Base-by-base conservation (phyloP, 2,888 invertebrate species). In the Eudasyphora cyanicolor region DNA sequence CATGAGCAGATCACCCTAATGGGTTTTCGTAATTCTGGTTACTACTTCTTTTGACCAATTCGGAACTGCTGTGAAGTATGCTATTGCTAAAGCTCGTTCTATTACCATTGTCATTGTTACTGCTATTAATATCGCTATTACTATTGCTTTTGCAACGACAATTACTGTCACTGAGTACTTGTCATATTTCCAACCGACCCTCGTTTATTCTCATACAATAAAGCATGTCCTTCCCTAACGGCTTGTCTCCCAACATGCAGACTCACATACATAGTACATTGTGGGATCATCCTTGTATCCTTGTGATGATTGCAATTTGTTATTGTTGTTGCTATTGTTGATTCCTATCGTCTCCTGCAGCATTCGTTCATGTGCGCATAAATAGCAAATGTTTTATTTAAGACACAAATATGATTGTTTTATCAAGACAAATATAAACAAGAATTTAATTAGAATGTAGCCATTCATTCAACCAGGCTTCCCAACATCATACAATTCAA, bases 351-450 rank as follows among this genome's bases (percentile, higher is more conserved):
- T 49, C 60, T 42, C 10, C 19, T 71, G 32, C 73, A 27, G 51
- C 71, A 49, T 60, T 29, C 10, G 8, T 32, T 7, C 21, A 24
- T 42, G 21, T 24, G 14, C 24, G 42, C 38, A 42, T 60, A 24
- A 42, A 42, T 67, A 42, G 38, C 19, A 67, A 42, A 60, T 69
- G 60, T 76, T 79, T 73, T 62, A 74, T 77, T 45, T 54, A 79
- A 74, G 76, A 74, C 49, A 76, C n/a, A 60, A 27, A 64, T 78
- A 75, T 83, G 70, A 67, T 71, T 83, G 57, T 80, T 83, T 38
- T 80, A 45, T 57, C 57, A 78, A 38, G 75, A 75, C 45, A 71
- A 77, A 75, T 71, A 75, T 45, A 71, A 77, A 80, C 29, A 76
- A 24, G 60, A 78, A 78, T 70, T 80, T 74, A 83, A 80, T 83